Base-by-base conservation (phyloP, 2,113 vertebrate genomes). In the Cyprinodon tularosa region DNA sequence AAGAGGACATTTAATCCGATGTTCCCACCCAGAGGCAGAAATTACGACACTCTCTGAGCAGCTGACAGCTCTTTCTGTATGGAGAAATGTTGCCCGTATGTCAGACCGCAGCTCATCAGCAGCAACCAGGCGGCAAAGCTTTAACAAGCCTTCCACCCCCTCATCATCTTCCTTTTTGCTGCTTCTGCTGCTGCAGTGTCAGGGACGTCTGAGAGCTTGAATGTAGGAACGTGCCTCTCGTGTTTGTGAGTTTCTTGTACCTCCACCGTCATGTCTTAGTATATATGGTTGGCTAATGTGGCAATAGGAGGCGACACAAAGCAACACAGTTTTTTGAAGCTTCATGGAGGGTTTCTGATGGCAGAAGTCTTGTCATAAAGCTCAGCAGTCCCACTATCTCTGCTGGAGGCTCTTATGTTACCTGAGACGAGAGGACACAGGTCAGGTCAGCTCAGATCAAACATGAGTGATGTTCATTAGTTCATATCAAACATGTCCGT, bases 41-140 rank as follows among this genome's bases (percentile, higher is more conserved):
- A 81, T 87, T 88, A 82, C 77, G 77, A 76, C 44, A 53, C 68
- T 72, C 60, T 84, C 80, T 78, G 68, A 79, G 85, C 84, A 89
- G 86, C 84, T 88, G 81, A 78, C 83, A 84, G 68, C 60, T 78
- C 79, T 82, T 63, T 15, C 53, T 70, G 68, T 66, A 62, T 82
- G 77, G 65, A 78, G 77, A 71, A 87, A 83, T 77, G 11, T 68
- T 83, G 83, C 83, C 73, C 78, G 82, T 77, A 74, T 87, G 48
- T 53, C 48, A 53, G 48, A 15, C 48, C 17, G 48, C 48, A 53
- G 86, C 88, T 91, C 76, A 86, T 93, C 89, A 86, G 89, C 88
- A 92, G 88, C 83, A 53, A 2, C 48, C 48, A 20, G 48, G 48
- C 48, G 3, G 48, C 48, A 57, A 57, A 8, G 17, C 50, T 57